Evolutionary conservation across 1,140 invertebrate genomes (phyloP).

Genomic region (Drosophila lowei): DNA sequence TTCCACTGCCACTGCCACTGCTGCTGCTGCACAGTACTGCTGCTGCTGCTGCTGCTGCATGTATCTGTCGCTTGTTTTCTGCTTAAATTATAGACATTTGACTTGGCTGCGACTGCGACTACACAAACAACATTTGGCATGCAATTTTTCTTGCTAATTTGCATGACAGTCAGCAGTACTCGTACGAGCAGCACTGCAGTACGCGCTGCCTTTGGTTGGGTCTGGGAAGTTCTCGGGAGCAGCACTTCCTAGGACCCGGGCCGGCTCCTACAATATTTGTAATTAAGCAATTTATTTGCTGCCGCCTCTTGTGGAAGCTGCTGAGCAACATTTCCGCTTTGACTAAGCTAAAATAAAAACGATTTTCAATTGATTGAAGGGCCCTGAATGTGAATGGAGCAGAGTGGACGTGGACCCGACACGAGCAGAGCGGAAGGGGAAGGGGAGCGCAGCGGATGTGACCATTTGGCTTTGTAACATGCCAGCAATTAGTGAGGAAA

Average conservation of each 20-base stretch:
- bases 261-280: slow-evolving; percentile 66
- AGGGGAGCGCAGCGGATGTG: slow-evolving; percentile 61
- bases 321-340: slow-evolving; percentile 72
- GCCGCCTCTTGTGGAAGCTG: slow-evolving; percentile 30
- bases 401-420: too few relatives aligned
- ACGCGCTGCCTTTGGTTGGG: slow-evolving; percentile 12
- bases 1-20: slow-evolving; percentile 26
- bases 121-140: slow-evolving; percentile 74
- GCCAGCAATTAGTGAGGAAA: slow-evolving; percentile 60
- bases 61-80: slow-evolving; percentile 79
- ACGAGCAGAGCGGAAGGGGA: slow-evolving; percentile 23
- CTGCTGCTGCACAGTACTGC: slow-evolving; percentile 21
- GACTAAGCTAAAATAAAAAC: slow-evolving; percentile 43
- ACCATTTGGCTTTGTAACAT: slow-evolving; percentile 55
- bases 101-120: slow-evolving; percentile 55
- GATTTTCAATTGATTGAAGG: slow-evolving; percentile 44
- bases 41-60: slow-evolving; percentile 52
- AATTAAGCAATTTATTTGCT: slow-evolving; percentile 77
- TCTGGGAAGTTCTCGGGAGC: slow-evolving; percentile 49
- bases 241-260: slow-evolving; percentile 55
- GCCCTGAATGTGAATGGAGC: slow-evolving; percentile 3
- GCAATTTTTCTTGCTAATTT: slow-evolving; percentile 79
- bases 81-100: slow-evolving; percentile 81
- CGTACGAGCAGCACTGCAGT: slow-evolving; percentile 9
- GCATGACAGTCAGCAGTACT: slow-evolving; percentile 61